phyloP scores from a whole-genome alignment of 2,797 vertebrate genomes.

The Eupleurogrammus muticus region DNA sequence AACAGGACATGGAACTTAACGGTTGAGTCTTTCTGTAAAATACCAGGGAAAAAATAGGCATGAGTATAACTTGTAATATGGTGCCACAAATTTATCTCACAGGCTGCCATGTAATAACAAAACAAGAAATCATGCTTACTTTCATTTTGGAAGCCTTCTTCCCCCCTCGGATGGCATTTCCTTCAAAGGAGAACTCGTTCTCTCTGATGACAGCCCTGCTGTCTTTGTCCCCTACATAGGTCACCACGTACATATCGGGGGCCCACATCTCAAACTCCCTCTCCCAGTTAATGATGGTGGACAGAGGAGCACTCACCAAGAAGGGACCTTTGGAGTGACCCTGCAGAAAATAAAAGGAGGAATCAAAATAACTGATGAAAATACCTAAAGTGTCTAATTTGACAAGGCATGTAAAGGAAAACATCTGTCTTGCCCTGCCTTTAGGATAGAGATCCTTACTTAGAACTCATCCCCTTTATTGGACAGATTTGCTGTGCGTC shows the following conservation, averaged over 20 bases:
- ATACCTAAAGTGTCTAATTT: not conserved
- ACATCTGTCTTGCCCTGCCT: slow-evolving; percentile 67
- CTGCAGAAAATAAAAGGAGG: slow-evolving; percentile 73
- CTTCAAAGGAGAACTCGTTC: slow-evolving; percentile 98
- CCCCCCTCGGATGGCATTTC: slow-evolving; percentile 95
- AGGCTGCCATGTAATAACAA: no score
- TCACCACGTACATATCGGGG: slow-evolving; percentile 98
- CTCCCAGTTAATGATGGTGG: slow-evolving; percentile 99
- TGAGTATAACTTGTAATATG: not conserved
- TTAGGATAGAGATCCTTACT: slow-evolving; percentile 72
- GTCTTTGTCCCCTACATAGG: slow-evolving; percentile 97
- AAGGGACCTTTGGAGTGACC: slow-evolving; percentile 99
- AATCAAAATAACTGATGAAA: not conserved
- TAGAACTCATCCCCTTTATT: slow-evolving; percentile 70
- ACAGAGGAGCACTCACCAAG: slow-evolving; percentile 96
- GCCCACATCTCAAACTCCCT: slow-evolving; percentile 99
- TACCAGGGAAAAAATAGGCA: slow-evolving; percentile 2
- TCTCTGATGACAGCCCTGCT: slow-evolving; percentile 97
- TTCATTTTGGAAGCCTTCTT: slow-evolving; percentile 99
- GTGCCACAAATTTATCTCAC: not conserved
- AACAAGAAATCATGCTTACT: slow-evolving; percentile 79
- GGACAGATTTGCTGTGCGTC: slow-evolving; percentile 69
- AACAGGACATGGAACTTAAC: slow-evolving; percentile 97
- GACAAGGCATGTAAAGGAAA: not conserved
- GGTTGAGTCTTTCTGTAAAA: slow-evolving; percentile 93